phyloP scores from a whole-genome alignment of 2,113 vertebrate species.

The Hemiscyllium ocellatum region DNA sequence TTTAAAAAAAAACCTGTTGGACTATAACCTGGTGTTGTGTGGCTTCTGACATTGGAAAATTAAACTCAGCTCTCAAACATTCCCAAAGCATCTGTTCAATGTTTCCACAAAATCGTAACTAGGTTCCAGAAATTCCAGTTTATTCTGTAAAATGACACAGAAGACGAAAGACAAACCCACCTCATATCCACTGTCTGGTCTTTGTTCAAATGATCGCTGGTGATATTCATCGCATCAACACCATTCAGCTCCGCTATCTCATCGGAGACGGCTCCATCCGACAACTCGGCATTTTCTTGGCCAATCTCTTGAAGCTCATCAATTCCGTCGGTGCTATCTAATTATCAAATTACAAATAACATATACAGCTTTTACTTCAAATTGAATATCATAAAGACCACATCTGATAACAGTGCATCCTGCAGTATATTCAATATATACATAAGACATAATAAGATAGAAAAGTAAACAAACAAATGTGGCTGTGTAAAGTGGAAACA shows the following conservation, averaged over 20 bases:
- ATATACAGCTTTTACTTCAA: background rate
- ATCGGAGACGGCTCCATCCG: slow-evolving; percentile 37
- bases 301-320: slow-evolving; percentile 40
- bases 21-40: no score
- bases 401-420: background rate
- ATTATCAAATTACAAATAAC: background rate
- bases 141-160: no score
- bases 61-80: no score
- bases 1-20: no score
- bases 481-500: background rate
- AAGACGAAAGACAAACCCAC: slow-evolving; percentile 46
- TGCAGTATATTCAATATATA: background rate
- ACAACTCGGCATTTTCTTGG: slow-evolving; percentile 40
- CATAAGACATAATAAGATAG: background rate
- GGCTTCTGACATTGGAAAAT: no score
- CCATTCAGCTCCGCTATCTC: slow-evolving; percentile 53
- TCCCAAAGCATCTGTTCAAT: no score
- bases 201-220: slow-evolving; percentile 47
- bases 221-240: slow-evolving; percentile 53
- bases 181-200: slow-evolving; percentile 52
- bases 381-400: background rate
- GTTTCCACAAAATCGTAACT: no score
- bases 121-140: no score
- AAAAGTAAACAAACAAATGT: background rate
- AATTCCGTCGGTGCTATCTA: slow-evolving; percentile 47